Base-by-base conservation (phyloP, 2,113 vertebrate species). In the Carassius auratus region DNA sequence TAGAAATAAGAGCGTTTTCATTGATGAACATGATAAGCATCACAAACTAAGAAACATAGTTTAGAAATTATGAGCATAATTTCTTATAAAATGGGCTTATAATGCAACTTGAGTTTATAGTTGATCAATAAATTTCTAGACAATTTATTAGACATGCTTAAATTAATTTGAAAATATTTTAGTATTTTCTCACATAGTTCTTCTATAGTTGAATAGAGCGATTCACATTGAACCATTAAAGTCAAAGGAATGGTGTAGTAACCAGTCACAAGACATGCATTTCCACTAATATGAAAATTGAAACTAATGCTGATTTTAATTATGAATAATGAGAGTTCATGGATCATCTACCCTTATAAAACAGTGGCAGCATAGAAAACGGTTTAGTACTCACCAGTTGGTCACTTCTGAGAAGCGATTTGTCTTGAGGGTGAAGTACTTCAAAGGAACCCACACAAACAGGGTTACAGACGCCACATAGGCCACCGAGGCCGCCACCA, bases 371-470 rank as follows among this genome's bases (percentile, higher is more conserved):
- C 9, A 8, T 8, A 59, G 17, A 59, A 21, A 21, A 59, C 19
- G 57, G 8, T n/a, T 36, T 73, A 64, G n/a, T 78, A 93, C 94
- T 93, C 89, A 96, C 95, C 94, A 96, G 75, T 89, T 90, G 9
- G 86, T 90, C 74, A 92, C 86, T 76, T 93, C 90, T 2, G 85
- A 85, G 81, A 90, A 88, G 36, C 91, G 78, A 86, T 80, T 89
- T 64, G 85, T 85, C 91, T 90, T 96, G 90, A 94, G 85, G 73
- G 93, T 92, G 86, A 94, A 36, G 89, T 93, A 95, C 91, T 96
- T 96, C 52, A 96, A 88, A 59, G 97, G 97, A 80, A 95, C 91
- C 96, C 95, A 95, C 86, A 96, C 95, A 89, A 97, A 90, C 86
- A 97, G 92, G 48, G 92, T 94, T 75, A 84, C 90, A 2, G 88